A percentile compares a stretch with the other conserved stretches of the same genome.
Conservation (phyloP, 1,140 invertebrate species). For the Ceratina australensis region DNA sequence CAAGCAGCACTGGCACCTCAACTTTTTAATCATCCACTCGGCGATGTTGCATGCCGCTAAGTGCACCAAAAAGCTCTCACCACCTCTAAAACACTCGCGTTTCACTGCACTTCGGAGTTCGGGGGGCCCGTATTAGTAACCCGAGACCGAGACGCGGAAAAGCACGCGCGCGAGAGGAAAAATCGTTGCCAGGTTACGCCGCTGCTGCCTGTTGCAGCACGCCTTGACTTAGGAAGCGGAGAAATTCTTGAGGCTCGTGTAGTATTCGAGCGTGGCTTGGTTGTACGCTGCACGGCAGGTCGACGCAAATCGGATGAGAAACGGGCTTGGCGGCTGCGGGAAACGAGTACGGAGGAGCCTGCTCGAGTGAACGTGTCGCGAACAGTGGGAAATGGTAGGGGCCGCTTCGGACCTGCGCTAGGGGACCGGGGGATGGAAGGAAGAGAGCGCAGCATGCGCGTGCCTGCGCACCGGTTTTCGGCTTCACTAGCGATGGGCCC, state of each 20-base stretch:
- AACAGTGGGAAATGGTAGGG: conserved; percentile 15
- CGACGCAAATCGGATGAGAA: conserved; percentile 48
- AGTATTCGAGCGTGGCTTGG: conserved; percentile 34
- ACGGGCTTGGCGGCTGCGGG: conserved; percentile 39
- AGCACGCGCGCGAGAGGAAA: neutral
- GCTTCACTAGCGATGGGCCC: conserved; percentile 40
- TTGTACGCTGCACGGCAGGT: conserved; percentile 19
- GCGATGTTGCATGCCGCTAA: neutral
- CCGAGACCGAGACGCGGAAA: neutral
- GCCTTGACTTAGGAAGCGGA: neutral
- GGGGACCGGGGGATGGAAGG: conserved; percentile 18
- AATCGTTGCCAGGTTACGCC: neutral
- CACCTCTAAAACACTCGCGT: too few species aligned
- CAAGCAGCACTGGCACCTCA: conserved; percentile 16
- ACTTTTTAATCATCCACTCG: conserved; percentile 21
- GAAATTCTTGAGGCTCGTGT: conserved; percentile 19
- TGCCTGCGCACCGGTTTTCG: conserved; percentile 45
- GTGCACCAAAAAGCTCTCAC: neutral
- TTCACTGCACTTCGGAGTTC: too few species aligned
- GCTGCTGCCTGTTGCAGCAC: neutral
- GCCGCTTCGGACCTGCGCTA: conserved; percentile 15
- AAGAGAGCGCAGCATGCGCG: conserved; percentile 15
- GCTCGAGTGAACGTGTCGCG: conserved; percentile 39
- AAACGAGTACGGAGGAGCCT: conserved; percentile 21
- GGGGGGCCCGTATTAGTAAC: neutral